A percentile compares a stretch with the other conserved stretches of the same genome.
These are phyloP conservation scores for Aleadryas rufinucha DNA, from an alignment of 2,113 vertebrate species.

Conservation along the genomic window DNA sequence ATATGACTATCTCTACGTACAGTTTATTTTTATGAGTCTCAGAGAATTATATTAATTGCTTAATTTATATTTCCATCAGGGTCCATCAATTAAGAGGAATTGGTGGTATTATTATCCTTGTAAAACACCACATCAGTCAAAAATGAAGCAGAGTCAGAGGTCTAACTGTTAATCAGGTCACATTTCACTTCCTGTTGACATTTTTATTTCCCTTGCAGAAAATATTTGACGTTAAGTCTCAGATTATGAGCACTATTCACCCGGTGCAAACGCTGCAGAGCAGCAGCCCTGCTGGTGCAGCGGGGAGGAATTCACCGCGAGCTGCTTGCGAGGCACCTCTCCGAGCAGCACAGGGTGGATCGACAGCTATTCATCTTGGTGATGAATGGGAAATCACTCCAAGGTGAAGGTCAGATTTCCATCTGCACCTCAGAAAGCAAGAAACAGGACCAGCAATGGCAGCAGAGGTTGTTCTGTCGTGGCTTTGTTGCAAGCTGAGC, in stretches of 20 bases:
- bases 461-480: not conserved
- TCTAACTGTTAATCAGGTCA: conserved; percentile 76
- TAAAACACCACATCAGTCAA: conserved; percentile 65
- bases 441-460: not conserved
- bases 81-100: conserved; percentile 58
- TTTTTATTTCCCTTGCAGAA: conserved; percentile 76
- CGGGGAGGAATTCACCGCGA: not conserved
- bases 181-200: conserved; percentile 74
- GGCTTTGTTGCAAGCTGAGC: not conserved
- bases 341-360: not conserved
- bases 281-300: not conserved
- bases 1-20: not conserved
- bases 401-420: conserved; percentile 58
- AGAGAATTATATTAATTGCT: conserved; percentile 58
- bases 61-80: conserved; percentile 58
- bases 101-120: conserved; percentile 52
- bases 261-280: conserved; percentile 17
- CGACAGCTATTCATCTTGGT: conserved; percentile 36
- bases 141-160: conserved; percentile 72
- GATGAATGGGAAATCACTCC: conserved; percentile 55
- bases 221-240: conserved; percentile 64
- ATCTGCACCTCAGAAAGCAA: conserved; percentile 8
- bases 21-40: conserved; percentile 57
- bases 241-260: conserved; percentile 57
- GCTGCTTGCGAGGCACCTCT: not conserved